Evolutionary conservation across 2,888 invertebrate genomes (phyloP).

Genomic region (Scotopteryx bipunctaria): DNA sequence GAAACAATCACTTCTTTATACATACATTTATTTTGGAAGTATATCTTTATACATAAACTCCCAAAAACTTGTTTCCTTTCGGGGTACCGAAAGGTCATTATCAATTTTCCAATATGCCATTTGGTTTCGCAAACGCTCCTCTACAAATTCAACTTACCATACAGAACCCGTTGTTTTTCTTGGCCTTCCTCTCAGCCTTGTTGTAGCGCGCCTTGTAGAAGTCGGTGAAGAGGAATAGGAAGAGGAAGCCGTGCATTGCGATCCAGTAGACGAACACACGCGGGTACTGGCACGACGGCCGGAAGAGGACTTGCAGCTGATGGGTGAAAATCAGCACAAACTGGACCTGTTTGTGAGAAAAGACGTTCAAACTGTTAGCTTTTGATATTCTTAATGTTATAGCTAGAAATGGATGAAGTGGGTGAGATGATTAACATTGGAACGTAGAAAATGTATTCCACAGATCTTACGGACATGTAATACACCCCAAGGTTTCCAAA

Average conservation of each 20-base stretch:
- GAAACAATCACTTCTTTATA: no score
- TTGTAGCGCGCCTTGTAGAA: slow-evolving; percentile 95
- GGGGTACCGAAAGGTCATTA: not conserved
- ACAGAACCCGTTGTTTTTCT: slow-evolving; percentile 79
- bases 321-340: slow-evolving; percentile 96
- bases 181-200: slow-evolving; percentile 59
- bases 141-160: slow-evolving; percentile 84
- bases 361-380: not conserved
- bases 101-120: not conserved
- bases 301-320: slow-evolving; percentile 95
- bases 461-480: no score
- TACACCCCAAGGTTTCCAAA: no score
- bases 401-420: no score
- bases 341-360: slow-evolving; percentile 87
- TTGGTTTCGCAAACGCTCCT: not conserved
- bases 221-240: slow-evolving; percentile 96
- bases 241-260: slow-evolving; percentile 95
- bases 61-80: not conserved
- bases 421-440: no score
- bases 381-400: no score
- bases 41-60: no score
- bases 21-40: no score
- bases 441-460: no score
- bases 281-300: slow-evolving; percentile 96
- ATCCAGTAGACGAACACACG: slow-evolving; percentile 96